Percentiles rank a stretch among this genome's conserved stretches.
Conservation (phyloP, 2,797 vertebrate species). For the Pterois miles region DNA sequence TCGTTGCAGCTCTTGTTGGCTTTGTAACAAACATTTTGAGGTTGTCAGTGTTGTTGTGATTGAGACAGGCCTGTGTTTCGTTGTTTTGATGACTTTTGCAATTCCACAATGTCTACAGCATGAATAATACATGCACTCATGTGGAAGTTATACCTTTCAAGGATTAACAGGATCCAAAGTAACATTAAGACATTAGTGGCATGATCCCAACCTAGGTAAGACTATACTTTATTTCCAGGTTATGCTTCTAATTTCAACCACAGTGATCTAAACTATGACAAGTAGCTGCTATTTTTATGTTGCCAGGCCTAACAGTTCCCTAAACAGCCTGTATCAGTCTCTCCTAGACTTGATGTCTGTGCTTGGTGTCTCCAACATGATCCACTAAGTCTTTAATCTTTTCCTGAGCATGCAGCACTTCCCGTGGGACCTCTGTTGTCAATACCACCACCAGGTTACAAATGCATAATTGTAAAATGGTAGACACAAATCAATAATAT, state of each 20-base stretch:
- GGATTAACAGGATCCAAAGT: not conserved
- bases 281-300: conserved; percentile 28
- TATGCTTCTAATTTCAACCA: conserved; percentile 21
- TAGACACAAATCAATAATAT: conserved; percentile 33
- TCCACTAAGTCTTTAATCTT: conserved; percentile 55
- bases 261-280: conserved; percentile 19
- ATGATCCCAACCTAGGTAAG: not conserved
- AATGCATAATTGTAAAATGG: conserved; percentile 14
- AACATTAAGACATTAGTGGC: not conserved
- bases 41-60: not conserved
- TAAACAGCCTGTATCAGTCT: conserved; percentile 15
- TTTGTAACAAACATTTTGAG: not conserved
- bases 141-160: not conserved
- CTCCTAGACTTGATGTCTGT: conserved; percentile 14
- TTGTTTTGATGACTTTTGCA: not conserved
- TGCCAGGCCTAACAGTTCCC: not conserved
- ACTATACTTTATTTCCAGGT: conserved; percentile 22
- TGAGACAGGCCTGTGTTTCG: not conserved
- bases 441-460: conserved; percentile 18
- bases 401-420: conserved; percentile 30
- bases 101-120: not conserved
- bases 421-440: conserved; percentile 24
- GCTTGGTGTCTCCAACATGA: conserved; percentile 19
- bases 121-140: not conserved
- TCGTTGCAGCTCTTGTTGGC: not conserved